phyloP scores from a whole-genome alignment of 2,113 vertebrate species.

The Pagrus major region DNA sequence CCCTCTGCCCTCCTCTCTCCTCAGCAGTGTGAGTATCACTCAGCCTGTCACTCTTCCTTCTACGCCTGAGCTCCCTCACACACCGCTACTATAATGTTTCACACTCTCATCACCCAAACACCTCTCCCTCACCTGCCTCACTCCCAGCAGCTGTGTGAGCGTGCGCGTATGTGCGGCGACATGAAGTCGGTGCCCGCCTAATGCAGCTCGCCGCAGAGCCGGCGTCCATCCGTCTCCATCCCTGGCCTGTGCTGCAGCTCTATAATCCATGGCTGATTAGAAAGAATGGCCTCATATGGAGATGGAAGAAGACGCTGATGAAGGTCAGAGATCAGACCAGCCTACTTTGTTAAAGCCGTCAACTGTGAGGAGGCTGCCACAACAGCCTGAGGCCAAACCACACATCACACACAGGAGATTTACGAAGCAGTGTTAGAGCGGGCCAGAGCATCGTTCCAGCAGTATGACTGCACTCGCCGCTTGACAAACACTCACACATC shows the following conservation, averaged over 20 bases:
- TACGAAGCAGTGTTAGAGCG: neutral
- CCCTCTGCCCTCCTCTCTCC: slow-evolving; percentile 59
- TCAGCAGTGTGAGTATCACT: slow-evolving; percentile 57
- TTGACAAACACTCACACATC: slow-evolving; percentile 33
- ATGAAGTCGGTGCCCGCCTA: slow-evolving; percentile 23
- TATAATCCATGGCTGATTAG: slow-evolving; percentile 70
- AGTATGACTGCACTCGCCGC: slow-evolving; percentile 20
- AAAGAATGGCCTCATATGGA: slow-evolving; percentile 65
- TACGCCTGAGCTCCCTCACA: slow-evolving; percentile 43
- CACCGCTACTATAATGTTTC: slow-evolving; percentile 41
- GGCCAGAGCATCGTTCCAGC: slow-evolving; percentile 15
- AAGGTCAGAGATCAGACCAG: slow-evolving; percentile 71
- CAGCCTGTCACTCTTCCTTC: slow-evolving; percentile 55
- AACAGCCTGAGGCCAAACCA: slow-evolving; percentile 44
- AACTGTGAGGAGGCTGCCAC: slow-evolving; percentile 32
- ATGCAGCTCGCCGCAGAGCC: slow-evolving; percentile 31
- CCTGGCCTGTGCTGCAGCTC: slow-evolving; percentile 44
- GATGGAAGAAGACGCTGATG: slow-evolving; percentile 62
- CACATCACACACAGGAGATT: slow-evolving; percentile 48
- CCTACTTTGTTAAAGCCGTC: slow-evolving; percentile 64
- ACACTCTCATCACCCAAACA: slow-evolving; percentile 42
- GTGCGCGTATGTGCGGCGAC: slow-evolving; percentile 17
- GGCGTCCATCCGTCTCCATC: slow-evolving; percentile 63
- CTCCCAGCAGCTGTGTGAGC: slow-evolving; percentile 8
- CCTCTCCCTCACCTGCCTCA: slow-evolving; percentile 55